Evolutionary conservation across 1,140 invertebrate genomes (phyloP).

Genomic region (Hermatobates lingyangjiaoensis): DNA sequence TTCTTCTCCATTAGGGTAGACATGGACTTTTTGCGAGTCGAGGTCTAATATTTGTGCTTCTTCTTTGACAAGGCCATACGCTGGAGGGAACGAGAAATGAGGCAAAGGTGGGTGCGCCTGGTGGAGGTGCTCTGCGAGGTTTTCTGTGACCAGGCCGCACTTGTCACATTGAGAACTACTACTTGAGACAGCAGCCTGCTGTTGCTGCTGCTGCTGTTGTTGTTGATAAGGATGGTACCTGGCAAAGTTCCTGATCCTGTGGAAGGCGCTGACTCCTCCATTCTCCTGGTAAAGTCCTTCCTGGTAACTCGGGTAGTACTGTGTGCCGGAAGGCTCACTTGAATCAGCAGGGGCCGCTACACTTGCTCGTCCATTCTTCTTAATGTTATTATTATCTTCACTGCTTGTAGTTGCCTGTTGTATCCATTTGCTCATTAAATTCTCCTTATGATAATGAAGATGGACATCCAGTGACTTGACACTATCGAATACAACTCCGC

Average conservation of each 20-base stretch:
- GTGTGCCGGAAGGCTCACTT: slow-evolving; percentile 29
- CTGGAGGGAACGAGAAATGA: slow-evolving; percentile 24
- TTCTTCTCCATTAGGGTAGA: slow-evolving; percentile 27
- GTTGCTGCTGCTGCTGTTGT: slow-evolving; percentile 28
- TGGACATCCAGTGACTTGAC: slow-evolving; percentile 55
- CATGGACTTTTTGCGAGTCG: slow-evolving; percentile 69
- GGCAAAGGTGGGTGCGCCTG: slow-evolving; percentile 39
- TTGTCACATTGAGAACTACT: slow-evolving; percentile 57
- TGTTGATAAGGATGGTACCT: slow-evolving; percentile 11
- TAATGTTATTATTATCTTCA: slow-evolving; percentile 38
- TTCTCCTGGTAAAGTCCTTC: slow-evolving; percentile 23
- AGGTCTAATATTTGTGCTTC: slow-evolving; percentile 65
- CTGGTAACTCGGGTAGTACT: slow-evolving; percentile 27
- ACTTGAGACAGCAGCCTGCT: slow-evolving; percentile 32
- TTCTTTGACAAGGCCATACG: slow-evolving; percentile 27
- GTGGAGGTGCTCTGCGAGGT: slow-evolving; percentile 47
- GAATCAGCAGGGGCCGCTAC: slow-evolving; percentile 33
- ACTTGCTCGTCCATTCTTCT: slow-evolving; percentile 24
- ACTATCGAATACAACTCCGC: slow-evolving; percentile 49
- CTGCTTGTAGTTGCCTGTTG: slow-evolving; percentile 25
- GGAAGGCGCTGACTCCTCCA: slow-evolving; percentile 21
- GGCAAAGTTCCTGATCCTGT: slow-evolving; percentile 6
- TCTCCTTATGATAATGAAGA: slow-evolving; percentile 57
- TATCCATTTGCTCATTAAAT: slow-evolving; percentile 53
- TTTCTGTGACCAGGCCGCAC: slow-evolving; percentile 54